phyloP scores from a whole-genome alignment of 2,888 invertebrate genomes.

The Salticus scenicus region DNA sequence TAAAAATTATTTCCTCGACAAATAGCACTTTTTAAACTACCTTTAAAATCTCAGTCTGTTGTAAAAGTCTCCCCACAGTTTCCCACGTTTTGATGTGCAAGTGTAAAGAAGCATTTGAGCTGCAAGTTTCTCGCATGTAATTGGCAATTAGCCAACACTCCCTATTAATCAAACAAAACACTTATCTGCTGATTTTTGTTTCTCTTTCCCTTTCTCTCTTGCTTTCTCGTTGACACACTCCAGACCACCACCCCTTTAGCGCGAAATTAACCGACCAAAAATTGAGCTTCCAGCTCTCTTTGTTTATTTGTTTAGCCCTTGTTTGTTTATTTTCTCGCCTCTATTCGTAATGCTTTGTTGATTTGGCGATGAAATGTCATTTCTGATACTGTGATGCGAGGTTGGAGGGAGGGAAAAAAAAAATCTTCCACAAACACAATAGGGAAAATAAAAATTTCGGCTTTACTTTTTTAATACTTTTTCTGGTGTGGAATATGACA shows the following conservation, averaged over 20 bases:
- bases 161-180: slow-evolving; percentile 54
- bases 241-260: slow-evolving; percentile 17
- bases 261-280: slow-evolving; percentile 48
- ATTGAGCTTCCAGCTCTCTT: slow-evolving; percentile 12
- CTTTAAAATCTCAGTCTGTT: no score
- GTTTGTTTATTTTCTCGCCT: neutral
- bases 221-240: neutral
- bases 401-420: neutral
- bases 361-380: slow-evolving; percentile 35
- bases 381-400: neutral
- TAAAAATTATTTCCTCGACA: no score
- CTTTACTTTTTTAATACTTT: no score
- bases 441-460: neutral
- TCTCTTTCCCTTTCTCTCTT: neutral
- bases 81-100: neutral
- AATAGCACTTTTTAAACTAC: no score
- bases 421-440: neutral
- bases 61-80: no score
- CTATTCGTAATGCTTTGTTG: neutral
- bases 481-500: neutral
- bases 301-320: neutral
- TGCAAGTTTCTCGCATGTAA: neutral
- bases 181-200: slow-evolving; percentile 26
- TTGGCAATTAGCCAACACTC: slow-evolving; percentile 53
- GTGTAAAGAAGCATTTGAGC: neutral